Conservation (phyloP, 2,888 invertebrate species). For the Dryococelus australis region DNA sequence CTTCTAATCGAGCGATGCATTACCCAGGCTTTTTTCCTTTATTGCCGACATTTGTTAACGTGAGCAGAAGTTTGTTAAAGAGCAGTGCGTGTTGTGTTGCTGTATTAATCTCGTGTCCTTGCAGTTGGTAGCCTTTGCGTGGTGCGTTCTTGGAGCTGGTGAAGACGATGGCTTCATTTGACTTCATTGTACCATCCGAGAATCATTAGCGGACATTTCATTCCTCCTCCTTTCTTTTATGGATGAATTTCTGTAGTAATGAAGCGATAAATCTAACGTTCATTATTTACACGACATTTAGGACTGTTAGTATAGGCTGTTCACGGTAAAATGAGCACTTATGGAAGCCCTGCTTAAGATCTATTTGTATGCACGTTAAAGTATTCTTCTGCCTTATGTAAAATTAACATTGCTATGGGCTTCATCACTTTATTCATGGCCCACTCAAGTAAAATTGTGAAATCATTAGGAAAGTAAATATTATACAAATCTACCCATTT, state of each 20-base stretch:
- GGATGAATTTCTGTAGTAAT: not conserved
- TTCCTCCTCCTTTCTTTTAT: not conserved
- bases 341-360: too few relatives aligned
- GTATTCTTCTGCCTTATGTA: too few relatives aligned
- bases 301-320: too few relatives aligned
- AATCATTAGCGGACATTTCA: not conserved
- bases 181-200: not conserved
- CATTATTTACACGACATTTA: too few relatives aligned
- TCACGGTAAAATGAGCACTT: too few relatives aligned
- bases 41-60: not conserved
- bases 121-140: not conserved
- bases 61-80: not conserved
- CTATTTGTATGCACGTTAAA: too few relatives aligned
- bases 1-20: not conserved
- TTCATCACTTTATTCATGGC: too few relatives aligned
- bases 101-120: not conserved
- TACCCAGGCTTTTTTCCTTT: not conserved
- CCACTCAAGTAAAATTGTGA: too few relatives aligned
- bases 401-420: too few relatives aligned
- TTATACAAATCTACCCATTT: too few relatives aligned
- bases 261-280: too few relatives aligned
- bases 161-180: not conserved
- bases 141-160: not conserved
- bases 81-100: not conserved
- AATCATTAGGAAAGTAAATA: too few relatives aligned